phyloP scores from a whole-genome alignment of 2,888 invertebrate species.

The Periphyllus acericola region DNA sequence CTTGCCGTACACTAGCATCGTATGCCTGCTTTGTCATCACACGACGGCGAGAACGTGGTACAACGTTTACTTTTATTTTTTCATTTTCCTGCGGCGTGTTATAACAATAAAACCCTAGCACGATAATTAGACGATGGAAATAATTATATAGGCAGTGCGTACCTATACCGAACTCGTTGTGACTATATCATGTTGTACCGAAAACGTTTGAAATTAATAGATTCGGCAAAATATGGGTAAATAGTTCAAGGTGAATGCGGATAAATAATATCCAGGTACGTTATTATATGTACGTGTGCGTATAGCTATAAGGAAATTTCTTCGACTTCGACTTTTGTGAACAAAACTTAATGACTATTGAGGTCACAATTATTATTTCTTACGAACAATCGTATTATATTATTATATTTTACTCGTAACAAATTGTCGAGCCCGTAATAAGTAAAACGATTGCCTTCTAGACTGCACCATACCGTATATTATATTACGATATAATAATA shows the following conservation, averaged over 20 bases:
- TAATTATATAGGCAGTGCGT: background rate
- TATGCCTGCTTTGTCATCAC: background rate
- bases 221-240: background rate
- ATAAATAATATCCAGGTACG: background rate
- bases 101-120: background rate
- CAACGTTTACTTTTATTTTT: background rate
- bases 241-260: slow-evolving; percentile 1
- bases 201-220: slow-evolving; percentile 37
- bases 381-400: slow-evolving; percentile 11
- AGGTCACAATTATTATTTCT: background rate
- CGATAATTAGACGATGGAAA: background rate
- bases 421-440: background rate
- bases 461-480: background rate
- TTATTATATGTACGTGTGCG: background rate
- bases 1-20: background rate
- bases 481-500: background rate
- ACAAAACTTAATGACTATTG: background rate
- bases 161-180: background rate
- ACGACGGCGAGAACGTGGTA: background rate
- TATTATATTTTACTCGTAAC: background rate
- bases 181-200: background rate
- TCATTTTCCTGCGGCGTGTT: background rate
- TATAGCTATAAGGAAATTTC: background rate
- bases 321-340: background rate
- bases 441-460: slow-evolving; percentile 4